These are phyloP conservation scores for Nemurella pictetii DNA, from an alignment of 2,888 invertebrate species.

Conservation along the genomic window DNA sequence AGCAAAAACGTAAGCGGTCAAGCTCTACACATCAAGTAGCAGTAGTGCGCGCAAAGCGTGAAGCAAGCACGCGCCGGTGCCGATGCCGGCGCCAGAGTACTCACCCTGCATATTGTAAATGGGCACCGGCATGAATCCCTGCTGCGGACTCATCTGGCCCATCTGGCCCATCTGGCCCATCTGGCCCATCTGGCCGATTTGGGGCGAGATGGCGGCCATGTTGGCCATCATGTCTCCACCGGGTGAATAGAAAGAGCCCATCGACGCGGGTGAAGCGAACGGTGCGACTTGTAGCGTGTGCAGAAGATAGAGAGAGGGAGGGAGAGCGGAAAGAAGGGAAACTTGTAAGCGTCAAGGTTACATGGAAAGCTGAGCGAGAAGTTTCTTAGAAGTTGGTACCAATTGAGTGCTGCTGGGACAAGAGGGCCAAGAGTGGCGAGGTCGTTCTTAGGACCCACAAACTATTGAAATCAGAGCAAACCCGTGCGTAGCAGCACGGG, in stretches of 20 bases:
- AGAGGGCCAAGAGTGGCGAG: too few relatives aligned
- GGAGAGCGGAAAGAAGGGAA: neutral
- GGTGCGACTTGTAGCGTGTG: neutral
- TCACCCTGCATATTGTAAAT: constrained; percentile 69
- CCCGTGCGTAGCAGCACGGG: too few relatives aligned
- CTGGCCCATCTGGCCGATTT: neutral
- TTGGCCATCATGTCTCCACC: neutral
- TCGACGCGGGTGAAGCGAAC: neutral
- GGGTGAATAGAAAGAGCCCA: neutral
- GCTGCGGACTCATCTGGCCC: constrained; percentile 64
- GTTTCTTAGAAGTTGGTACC: neutral
- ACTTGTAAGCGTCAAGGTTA: neutral
- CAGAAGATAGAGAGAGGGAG: neutral
- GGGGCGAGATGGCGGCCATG: neutral
- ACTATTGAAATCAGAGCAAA: too few relatives aligned
- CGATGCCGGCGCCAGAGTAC: constrained; percentile 21
- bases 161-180: constrained; percentile 54
- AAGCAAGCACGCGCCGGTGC: neutral
- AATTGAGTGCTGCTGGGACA: neutral
- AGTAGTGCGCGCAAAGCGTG: neutral
- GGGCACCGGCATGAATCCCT: constrained; percentile 50
- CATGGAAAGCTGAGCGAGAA: neutral
- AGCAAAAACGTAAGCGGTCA: too few relatives aligned
- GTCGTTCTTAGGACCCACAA: too few relatives aligned
- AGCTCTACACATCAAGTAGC: too few relatives aligned